These are phyloP conservation scores for Melanostoma mellinum DNA, from an alignment of 2,888 invertebrate species.

Conservation along the genomic window DNA sequence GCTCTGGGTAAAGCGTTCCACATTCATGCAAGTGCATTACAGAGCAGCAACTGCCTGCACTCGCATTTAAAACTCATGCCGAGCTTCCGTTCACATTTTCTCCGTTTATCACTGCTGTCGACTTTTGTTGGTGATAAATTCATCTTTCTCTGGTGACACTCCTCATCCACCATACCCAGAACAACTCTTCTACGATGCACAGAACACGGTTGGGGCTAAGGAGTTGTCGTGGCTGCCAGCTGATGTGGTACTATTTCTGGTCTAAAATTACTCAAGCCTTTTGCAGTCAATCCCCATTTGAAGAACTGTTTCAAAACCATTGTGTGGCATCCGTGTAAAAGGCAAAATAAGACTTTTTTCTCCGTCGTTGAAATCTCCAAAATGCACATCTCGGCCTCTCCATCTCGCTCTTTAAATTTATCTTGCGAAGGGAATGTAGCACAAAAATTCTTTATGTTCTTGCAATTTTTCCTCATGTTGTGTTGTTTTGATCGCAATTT, in stretches of 20 bases:
- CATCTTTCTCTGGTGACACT: slow-evolving; percentile 77
- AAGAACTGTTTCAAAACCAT: neutral
- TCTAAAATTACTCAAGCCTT: too few relatives aligned
- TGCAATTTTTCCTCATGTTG: slow-evolving; percentile 29
- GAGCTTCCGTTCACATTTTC: slow-evolving; percentile 62
- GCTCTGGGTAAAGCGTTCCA: neutral
- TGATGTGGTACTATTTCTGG: neutral
- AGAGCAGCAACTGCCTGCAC: slow-evolving; percentile 38
- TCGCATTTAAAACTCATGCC: slow-evolving; percentile 57
- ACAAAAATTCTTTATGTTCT: slow-evolving; percentile 33
- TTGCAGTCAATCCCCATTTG: neutral
- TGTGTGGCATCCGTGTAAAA: slow-evolving; percentile 1
- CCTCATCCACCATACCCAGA: slow-evolving; percentile 36
- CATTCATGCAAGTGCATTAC: slow-evolving; percentile 40
- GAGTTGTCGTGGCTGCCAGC: neutral
- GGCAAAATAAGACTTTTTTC: neutral
- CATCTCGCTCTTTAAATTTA: neutral
- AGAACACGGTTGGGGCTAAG: neutral
- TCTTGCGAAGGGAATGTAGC: slow-evolving; percentile 14
- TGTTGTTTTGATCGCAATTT: slow-evolving; percentile 43
- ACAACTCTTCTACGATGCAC: neutral
- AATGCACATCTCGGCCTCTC: neutral
- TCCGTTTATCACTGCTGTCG: slow-evolving; percentile 72
- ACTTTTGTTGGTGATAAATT: slow-evolving; percentile 77
- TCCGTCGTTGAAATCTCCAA: neutral